Percentiles rank a stretch among this genome's conserved stretches.
These are phyloP conservation scores for Heliconius himera DNA, from an alignment of 1,140 invertebrate genomes.

Conservation along the genomic window DNA sequence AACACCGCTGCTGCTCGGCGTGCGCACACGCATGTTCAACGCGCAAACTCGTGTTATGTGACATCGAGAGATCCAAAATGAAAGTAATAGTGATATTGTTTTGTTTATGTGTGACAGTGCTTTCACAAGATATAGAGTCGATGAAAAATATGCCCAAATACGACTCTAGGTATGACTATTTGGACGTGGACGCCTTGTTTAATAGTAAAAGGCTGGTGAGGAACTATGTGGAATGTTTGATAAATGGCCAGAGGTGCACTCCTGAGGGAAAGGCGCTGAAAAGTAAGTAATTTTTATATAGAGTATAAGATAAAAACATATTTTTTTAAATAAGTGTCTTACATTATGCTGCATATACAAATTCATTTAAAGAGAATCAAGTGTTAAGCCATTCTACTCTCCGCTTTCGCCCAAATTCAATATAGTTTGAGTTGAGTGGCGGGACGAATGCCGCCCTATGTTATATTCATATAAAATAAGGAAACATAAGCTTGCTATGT, in stretches of 20 bases:
- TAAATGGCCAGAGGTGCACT: conserved; percentile 80
- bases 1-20: conserved; percentile 46
- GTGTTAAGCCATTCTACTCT: no score
- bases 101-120: conserved; percentile 53
- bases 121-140: conserved; percentile 61
- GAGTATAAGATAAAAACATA: background rate
- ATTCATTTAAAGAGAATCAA: no score
- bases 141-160: conserved; percentile 75
- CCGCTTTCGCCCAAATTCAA: no score
- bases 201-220: conserved; percentile 81
- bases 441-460: no score
- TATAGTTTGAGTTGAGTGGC: no score
- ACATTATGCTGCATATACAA: background rate
- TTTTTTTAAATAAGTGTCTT: no score
- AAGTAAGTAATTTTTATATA: conserved; percentile 73
- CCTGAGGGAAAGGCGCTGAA: conserved; percentile 83
- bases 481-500: no score
- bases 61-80: conserved; percentile 54
- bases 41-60: conserved; percentile 47
- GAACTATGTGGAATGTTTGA: conserved; percentile 83
- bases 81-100: conserved; percentile 58
- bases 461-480: no score
- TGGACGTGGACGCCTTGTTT: conserved; percentile 82
- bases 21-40: conserved; percentile 53
- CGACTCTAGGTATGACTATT: conserved; percentile 81